Percentiles rank a stretch among this genome's conserved stretches.
Conservation (phyloP, 1,140 invertebrate species). For the Drosophila seguyi region DNA sequence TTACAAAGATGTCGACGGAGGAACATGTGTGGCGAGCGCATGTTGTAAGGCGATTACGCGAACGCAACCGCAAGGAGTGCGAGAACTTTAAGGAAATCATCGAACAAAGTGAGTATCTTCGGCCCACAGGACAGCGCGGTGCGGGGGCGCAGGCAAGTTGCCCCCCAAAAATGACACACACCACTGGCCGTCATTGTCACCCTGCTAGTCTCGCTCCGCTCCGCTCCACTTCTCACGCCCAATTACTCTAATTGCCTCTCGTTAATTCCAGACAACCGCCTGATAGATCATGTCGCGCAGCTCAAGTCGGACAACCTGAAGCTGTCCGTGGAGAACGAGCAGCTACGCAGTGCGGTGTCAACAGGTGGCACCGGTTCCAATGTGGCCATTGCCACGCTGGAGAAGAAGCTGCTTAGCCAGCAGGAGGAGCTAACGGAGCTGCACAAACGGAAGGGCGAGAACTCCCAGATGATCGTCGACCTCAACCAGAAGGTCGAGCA, state of each 20-base stretch:
- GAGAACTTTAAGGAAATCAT: conserved; percentile 88
- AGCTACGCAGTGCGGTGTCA: conserved; percentile 87
- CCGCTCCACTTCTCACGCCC: conserved; percentile 13
- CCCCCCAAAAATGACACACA: conserved; percentile 3
- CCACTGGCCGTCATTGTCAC: conserved; percentile 16
- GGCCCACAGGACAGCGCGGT: not conserved
- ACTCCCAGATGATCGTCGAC: conserved; percentile 96
- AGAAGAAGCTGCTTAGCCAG: conserved; percentile 93
- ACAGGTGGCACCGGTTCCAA: conserved; percentile 77
- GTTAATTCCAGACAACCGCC: conserved; percentile 90
- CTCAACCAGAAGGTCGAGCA: conserved; percentile 94
- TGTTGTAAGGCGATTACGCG: conserved; percentile 87
- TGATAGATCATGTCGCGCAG: conserved; percentile 93
- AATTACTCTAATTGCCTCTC: conserved; percentile 33
- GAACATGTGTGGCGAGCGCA: conserved; percentile 86
- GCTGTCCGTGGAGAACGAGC: conserved; percentile 93
- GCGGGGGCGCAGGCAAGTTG: conserved; percentile 5
- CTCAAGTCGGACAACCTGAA: conserved; percentile 93
- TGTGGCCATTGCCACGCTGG: conserved; percentile 87
- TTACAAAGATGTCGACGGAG: conserved; percentile 62
- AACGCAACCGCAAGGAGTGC: conserved; percentile 87
- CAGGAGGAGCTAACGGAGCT: conserved; percentile 97
- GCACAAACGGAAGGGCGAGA: conserved; percentile 95
- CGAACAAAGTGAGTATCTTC: conserved; percentile 86
- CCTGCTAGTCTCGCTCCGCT: conserved; percentile 9